phyloP scores from a whole-genome alignment of 2,797 vertebrate species.

The Sphaeramia orbicularis region DNA sequence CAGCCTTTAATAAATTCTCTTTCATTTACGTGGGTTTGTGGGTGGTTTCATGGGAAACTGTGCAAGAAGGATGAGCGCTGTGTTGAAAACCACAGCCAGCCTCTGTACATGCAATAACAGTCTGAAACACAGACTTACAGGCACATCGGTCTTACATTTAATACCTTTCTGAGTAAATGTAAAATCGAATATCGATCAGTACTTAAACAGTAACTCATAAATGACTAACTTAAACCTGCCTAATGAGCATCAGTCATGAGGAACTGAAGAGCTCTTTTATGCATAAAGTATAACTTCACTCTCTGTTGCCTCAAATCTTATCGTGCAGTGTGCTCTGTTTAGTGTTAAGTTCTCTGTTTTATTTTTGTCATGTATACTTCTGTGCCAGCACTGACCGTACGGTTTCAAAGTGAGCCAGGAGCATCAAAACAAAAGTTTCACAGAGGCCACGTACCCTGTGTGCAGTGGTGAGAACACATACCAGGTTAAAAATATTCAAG shows the following conservation, averaged over 20 bases:
- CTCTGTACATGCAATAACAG: slow-evolving; percentile 13
- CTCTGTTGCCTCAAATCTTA: slow-evolving; percentile 19
- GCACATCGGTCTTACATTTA: slow-evolving; percentile 1
- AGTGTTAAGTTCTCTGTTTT: slow-evolving; percentile 10
- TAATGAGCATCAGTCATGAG: neutral
- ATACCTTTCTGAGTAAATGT: slow-evolving; percentile 12
- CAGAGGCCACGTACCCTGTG: slow-evolving; percentile 13
- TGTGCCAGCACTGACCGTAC: slow-evolving; percentile 3
- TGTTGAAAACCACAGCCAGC: slow-evolving; percentile 64
- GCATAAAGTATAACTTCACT: slow-evolving; percentile 24
- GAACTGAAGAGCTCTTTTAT: slow-evolving; percentile 11
- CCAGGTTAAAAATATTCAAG: slow-evolving; percentile 68
- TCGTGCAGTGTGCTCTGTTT: slow-evolving; percentile 10
- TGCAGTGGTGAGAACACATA: slow-evolving; percentile 26
- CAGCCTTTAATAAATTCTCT: slow-evolving; percentile 36
- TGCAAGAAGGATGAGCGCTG: slow-evolving; percentile 46
- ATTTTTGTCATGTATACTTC: slow-evolving; percentile 8
- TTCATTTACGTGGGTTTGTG: slow-evolving; percentile 41
- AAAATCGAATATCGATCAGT: neutral
- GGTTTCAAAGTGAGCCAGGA: slow-evolving; percentile 2
- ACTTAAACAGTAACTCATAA: slow-evolving; percentile 12
- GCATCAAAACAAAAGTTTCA: slow-evolving; percentile 49
- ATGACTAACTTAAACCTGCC: slow-evolving; percentile 25
- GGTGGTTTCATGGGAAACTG: slow-evolving; percentile 57
- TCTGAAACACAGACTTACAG: slow-evolving; percentile 6